Percentiles rank a stretch among this genome's conserved stretches.
Conservation (phyloP, 2,888 invertebrate genomes). For the Harpalus rubripes region DNA sequence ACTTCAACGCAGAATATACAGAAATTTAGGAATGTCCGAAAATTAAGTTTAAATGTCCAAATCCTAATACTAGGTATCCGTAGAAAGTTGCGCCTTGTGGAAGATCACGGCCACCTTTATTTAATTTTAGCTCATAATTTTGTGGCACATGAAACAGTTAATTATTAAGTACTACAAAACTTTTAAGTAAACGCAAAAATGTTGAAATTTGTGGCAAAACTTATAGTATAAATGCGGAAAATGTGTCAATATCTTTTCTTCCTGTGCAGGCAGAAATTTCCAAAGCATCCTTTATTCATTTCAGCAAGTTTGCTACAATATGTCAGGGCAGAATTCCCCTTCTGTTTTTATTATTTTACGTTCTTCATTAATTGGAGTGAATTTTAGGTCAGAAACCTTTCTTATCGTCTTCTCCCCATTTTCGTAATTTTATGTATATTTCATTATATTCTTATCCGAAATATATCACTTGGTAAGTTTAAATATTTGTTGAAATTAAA, state of each 20-base stretch:
- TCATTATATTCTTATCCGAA: conserved; percentile 6
- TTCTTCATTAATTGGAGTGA: neutral
- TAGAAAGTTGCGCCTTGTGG: too few species aligned
- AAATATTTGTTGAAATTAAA: conserved; percentile 18
- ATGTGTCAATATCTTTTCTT: neutral
- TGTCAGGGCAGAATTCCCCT: neutral
- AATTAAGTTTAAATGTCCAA: too few species aligned
- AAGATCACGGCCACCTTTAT: too few species aligned
- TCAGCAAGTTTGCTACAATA: neutral
- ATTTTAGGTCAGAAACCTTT: conserved; percentile 37
- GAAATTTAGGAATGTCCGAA: too few species aligned
- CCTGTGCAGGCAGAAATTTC: neutral
- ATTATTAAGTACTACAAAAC: too few species aligned
- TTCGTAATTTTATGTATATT: conserved; percentile 31
- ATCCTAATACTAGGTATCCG: too few species aligned
- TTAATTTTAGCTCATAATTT: too few species aligned
- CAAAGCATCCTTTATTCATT: neutral
- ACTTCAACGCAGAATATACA: too few species aligned
- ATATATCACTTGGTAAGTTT: neutral
- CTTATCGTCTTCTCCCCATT: conserved; percentile 26
- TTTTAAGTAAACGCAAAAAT: too few species aligned
- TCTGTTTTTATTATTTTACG: neutral
- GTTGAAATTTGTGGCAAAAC: too few species aligned
- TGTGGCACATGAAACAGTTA: too few species aligned
- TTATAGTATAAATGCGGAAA: neutral